Evolutionary conservation across 1,140 invertebrate species (phyloP), one percentile per base, ranked within the genome.

Genomic region (Whitmania pigra): DNA sequence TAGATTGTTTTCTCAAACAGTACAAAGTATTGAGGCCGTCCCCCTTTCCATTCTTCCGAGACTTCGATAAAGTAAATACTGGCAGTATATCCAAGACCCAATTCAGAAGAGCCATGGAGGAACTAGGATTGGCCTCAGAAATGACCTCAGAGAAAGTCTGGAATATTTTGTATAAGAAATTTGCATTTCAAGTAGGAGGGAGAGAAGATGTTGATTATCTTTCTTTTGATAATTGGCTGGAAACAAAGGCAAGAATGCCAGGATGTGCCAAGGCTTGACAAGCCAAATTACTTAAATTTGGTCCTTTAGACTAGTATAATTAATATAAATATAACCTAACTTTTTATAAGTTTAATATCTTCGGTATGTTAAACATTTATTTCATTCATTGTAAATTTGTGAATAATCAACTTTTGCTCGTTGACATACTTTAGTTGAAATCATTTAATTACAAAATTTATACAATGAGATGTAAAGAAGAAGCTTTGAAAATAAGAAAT

Each of bases 51-150:
- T 63, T 63, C 57, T 70, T 69, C 13, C 27, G 31, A 29, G 71
- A 73, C 68, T 83, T 77, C 75, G 82, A 83, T 73, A 74, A 76
- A 7, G 75, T 83, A 27, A 74, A 79, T 43, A 79, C 75, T 75
- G 81, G 81, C 6, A 78, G 75, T 2, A 80, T 81, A 69, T 81
- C 77, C 71, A 79, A 79, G 63, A 55, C 71, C 53, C 81, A 80
- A 73, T 83, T 83, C 76, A 72, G 77, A n/a, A 73, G 82, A 25
- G 78, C 78, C 18, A 75, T 83, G 18, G 73, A 75, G 43, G 72
- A 75, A 15, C 72, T 83, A 49, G 82, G 82, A 2, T 75, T 83
- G 1, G 57, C 22, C 22, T 63, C 57, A 31, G 57, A 63, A 31
- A 63, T 63, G 22, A 63, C 22, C 57, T 25, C 22, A 13, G 57